Evolutionary conservation across 2,113 vertebrate genomes (phyloP).

Genomic region (Zosterops pallidus): DNA sequence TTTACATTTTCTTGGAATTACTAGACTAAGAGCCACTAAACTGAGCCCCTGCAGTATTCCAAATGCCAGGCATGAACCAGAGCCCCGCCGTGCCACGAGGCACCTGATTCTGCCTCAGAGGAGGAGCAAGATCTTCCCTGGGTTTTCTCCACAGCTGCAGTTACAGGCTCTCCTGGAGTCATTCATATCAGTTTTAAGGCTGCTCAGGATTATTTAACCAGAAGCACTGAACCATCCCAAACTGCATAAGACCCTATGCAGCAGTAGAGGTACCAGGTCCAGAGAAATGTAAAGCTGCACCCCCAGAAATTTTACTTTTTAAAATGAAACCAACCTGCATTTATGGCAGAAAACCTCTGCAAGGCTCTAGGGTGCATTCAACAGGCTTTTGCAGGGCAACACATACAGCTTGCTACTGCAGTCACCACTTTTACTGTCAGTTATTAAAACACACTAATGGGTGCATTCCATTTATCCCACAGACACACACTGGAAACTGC

Average conservation of each 20-base stretch:
- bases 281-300: background rate
- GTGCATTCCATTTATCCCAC: background rate
- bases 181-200: background rate
- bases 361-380: background rate
- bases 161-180: background rate
- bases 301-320: background rate
- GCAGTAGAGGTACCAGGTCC: background rate
- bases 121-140: background rate
- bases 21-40: background rate
- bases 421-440: background rate
- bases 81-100: accelerated
- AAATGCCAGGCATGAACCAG: background rate
- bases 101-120: background rate
- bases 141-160: background rate
- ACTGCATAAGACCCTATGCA: background rate
- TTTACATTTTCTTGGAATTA: background rate
- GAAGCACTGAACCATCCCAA: background rate
- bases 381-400: background rate
- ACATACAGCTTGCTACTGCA: background rate
- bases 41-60: background rate
- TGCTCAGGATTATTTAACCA: background rate
- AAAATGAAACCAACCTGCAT: background rate
- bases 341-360: background rate
- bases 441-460: background rate
- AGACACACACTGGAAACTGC: background rate